phyloP scores from a whole-genome alignment of 2,797 vertebrate species.

The Capromys pilorides region DNA sequence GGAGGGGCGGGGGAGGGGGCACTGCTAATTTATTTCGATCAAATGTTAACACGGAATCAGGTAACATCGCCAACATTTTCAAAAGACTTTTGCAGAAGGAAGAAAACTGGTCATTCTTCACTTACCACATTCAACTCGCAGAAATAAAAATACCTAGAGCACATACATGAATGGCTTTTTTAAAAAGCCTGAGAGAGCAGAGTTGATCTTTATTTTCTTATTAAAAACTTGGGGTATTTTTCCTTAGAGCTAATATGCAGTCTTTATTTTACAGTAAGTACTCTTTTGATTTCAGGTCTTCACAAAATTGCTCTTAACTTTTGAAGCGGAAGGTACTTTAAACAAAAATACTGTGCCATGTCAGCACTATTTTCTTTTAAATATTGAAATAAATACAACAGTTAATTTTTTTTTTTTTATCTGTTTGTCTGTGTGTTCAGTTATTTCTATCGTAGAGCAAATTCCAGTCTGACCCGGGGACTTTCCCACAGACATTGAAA shows the following conservation, averaged over 20 bases:
- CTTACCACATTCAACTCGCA: slow-evolving; percentile 87
- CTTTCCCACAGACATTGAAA: slow-evolving; percentile 82
- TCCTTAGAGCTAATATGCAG: slow-evolving; percentile 85
- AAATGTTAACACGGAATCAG: slow-evolving; percentile 76
- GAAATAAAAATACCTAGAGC: slow-evolving; percentile 86
- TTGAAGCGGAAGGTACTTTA: slow-evolving; percentile 86
- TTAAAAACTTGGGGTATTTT: slow-evolving; percentile 82
- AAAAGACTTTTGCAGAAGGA: slow-evolving; percentile 64
- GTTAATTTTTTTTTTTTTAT: slow-evolving; percentile 82
- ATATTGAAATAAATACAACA: slow-evolving; percentile 91
- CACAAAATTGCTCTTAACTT: slow-evolving; percentile 86
- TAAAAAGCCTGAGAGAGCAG: slow-evolving; percentile 87
- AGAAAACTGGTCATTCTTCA: slow-evolving; percentile 82
- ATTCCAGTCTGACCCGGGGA: slow-evolving; percentile 85
- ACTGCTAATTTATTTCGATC: slow-evolving; percentile 63
- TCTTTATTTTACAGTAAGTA: slow-evolving; percentile 88
- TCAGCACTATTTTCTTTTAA: slow-evolving; percentile 87
- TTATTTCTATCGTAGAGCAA: slow-evolving; percentile 84
- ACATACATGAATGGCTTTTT: slow-evolving; percentile 85
- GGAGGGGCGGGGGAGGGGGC: neutral
- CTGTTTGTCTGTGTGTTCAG: slow-evolving; percentile 80
- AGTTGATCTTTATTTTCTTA: slow-evolving; percentile 88
- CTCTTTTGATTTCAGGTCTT: slow-evolving; percentile 85
- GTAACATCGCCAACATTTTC: slow-evolving; percentile 76
- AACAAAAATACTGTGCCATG: slow-evolving; percentile 89